These are phyloP conservation scores for Oscheius sp. DNA, from an alignment of 2,888 invertebrate species.

Conservation along the genomic window DNA sequence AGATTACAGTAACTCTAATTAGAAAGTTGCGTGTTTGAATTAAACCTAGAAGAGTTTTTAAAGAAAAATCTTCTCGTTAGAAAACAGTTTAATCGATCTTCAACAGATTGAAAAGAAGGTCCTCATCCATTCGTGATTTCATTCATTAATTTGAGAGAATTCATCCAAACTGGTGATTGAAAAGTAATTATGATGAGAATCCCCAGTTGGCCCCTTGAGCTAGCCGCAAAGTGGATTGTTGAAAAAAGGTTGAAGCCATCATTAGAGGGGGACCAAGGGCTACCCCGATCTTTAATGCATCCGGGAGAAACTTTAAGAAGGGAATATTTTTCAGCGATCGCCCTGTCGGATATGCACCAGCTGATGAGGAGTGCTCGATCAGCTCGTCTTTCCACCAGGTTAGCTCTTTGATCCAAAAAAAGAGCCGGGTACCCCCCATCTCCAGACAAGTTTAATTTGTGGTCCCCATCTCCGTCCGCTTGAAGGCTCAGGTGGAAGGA, in stretches of 20 bases:
- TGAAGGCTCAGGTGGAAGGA: not conserved
- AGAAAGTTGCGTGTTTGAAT: too few relatives aligned
- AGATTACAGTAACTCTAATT: too few relatives aligned
- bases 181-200: too few relatives aligned
- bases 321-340: slow-evolving; percentile 48
- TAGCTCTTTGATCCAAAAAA: slow-evolving; percentile 2
- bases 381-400: slow-evolving; percentile 41
- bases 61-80: too few relatives aligned
- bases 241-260: not conserved
- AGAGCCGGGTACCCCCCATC: not conserved
- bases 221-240: not conserved
- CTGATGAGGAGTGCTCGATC: slow-evolving; percentile 48
- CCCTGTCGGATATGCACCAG: slow-evolving; percentile 54
- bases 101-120: too few relatives aligned
- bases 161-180: too few relatives aligned
- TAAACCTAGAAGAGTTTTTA: too few relatives aligned
- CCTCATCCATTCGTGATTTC: too few relatives aligned
- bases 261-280: not conserved
- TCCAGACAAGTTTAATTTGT: not conserved
- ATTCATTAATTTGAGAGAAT: too few relatives aligned
- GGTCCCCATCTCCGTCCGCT: not conserved
- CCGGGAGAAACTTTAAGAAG: too few relatives aligned
- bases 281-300: not conserved
- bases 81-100: too few relatives aligned
- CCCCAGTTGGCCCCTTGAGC: not conserved